A percentile compares a stretch with the other conserved stretches of the same genome.
Evolutionary conservation across 2,797 vertebrate species (phyloP).

Genomic region (Pygocentrus nattereri): DNA sequence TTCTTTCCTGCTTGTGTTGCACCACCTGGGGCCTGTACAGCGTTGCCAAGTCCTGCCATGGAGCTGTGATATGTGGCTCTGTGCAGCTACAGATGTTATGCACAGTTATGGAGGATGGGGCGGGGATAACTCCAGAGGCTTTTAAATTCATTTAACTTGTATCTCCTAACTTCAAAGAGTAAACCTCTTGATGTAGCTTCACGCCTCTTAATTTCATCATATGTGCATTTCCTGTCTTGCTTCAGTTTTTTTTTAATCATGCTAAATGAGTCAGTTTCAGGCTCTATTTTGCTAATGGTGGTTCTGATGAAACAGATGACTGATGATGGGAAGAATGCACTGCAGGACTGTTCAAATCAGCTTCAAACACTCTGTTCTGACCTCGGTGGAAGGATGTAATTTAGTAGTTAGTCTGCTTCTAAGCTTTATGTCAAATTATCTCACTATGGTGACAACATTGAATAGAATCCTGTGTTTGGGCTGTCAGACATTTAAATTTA

Average conservation of each 20-base stretch:
- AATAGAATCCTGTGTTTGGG: not conserved
- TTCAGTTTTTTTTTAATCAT: not conserved
- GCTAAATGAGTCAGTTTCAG: not conserved
- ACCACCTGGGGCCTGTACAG: conserved; percentile 34
- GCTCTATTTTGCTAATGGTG: not conserved
- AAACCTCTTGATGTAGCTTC: not conserved
- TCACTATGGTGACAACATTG: not conserved
- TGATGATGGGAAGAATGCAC: conserved; percentile 17
- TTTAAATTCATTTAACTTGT: not conserved
- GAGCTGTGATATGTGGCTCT: conserved; percentile 13
- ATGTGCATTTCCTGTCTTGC: not conserved
- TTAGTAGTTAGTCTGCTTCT: not conserved
- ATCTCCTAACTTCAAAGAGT: not conserved
- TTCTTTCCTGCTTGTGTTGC: conserved; percentile 58
- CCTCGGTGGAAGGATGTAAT: not conserved
- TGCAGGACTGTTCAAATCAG: not conserved
- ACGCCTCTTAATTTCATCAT: not conserved
- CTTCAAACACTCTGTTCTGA: not conserved
- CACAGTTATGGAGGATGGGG: conserved; percentile 29
- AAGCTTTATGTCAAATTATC: not conserved
- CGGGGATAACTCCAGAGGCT: not conserved
- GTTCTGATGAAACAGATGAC: conserved; percentile 1
- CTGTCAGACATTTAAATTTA: not conserved
- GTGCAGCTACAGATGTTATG: conserved; percentile 20
- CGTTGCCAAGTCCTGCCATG: conserved; percentile 15